Conservation (phyloP, 2,888 invertebrate species). For the Eristalis intricaria region DNA sequence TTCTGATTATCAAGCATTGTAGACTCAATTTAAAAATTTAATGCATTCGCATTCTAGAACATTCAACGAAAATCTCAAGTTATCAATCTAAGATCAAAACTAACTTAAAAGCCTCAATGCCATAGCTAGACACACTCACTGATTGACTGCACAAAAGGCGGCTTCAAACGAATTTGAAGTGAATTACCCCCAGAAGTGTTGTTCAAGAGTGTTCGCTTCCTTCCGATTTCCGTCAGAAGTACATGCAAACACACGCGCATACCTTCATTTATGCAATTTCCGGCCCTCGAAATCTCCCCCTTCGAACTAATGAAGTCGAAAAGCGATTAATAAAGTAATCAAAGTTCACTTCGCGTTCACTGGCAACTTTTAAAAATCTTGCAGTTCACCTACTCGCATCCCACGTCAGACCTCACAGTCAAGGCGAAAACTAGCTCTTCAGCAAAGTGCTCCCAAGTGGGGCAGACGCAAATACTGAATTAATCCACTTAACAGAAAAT, state of each 20-base stretch:
- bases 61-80: too few species aligned
- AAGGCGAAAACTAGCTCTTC: slow-evolving; percentile 2
- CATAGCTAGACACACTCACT: too few species aligned
- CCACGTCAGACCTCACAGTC: neutral
- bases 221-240: neutral
- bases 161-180: neutral
- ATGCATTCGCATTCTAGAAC: too few species aligned
- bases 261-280: neutral
- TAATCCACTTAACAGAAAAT: slow-evolving; percentile 56
- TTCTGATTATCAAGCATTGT: too few species aligned
- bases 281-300: slow-evolving; percentile 4
- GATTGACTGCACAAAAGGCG: too few species aligned
- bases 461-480: slow-evolving; percentile 33
- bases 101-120: too few species aligned
- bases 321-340: slow-evolving; percentile 28
- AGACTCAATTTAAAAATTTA: too few species aligned
- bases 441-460: neutral
- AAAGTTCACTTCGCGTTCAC: slow-evolving; percentile 15
- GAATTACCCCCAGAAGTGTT: neutral
- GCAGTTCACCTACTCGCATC: neutral
- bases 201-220: neutral
- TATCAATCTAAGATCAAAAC: too few species aligned
- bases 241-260: neutral
- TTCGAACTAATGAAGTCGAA: slow-evolving; percentile 23
- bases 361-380: neutral